Conservation (phyloP, 1,140 invertebrate genomes). For the Zaprionus nigranus region DNA sequence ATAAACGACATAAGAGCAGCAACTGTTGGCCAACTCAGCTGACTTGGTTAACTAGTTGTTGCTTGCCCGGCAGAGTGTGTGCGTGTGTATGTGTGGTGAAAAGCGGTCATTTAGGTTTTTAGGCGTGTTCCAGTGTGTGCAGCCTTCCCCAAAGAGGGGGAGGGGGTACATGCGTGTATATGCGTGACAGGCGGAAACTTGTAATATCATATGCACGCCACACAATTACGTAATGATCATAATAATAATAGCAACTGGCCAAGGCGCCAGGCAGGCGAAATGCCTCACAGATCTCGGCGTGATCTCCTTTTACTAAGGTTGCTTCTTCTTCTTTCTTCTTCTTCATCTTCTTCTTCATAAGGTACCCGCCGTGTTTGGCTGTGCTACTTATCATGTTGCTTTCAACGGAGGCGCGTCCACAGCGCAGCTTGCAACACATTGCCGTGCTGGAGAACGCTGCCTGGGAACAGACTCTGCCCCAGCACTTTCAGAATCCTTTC, state of each 20-base stretch:
- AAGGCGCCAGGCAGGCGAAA: slow-evolving; percentile 23
- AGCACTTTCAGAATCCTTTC: slow-evolving; percentile 84
- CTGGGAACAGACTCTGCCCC: slow-evolving; percentile 81
- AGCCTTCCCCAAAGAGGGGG: background rate
- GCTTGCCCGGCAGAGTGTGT: slow-evolving; percentile 28
- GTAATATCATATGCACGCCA: slow-evolving; percentile 76
- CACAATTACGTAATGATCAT: slow-evolving; percentile 78
- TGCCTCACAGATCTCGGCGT: background rate
- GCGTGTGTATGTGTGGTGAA: slow-evolving; percentile 49
- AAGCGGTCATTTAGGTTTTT: slow-evolving; percentile 74
- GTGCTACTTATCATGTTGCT: slow-evolving; percentile 15
- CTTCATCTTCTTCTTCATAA: slow-evolving; percentile 15
- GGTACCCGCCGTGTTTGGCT: slow-evolving; percentile 51
- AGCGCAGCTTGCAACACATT: slow-evolving; percentile 74
- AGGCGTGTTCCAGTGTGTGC: slow-evolving; percentile 34
- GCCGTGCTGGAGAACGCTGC: slow-evolving; percentile 84
- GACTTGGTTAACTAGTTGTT: slow-evolving; percentile 66
- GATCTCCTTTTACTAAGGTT: slow-evolving; percentile 25
- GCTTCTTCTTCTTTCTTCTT: background rate
- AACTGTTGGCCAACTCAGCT: slow-evolving; percentile 59
- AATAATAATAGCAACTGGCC: slow-evolving; percentile 43
- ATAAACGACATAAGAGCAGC: slow-evolving; percentile 23
- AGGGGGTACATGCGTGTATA: slow-evolving; percentile 45
- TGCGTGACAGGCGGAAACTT: slow-evolving; percentile 81
- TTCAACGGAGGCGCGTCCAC: slow-evolving; percentile 44